Evolutionary conservation across 2,888 invertebrate genomes (phyloP).

Genomic region (Bedellia somnulentella): DNA sequence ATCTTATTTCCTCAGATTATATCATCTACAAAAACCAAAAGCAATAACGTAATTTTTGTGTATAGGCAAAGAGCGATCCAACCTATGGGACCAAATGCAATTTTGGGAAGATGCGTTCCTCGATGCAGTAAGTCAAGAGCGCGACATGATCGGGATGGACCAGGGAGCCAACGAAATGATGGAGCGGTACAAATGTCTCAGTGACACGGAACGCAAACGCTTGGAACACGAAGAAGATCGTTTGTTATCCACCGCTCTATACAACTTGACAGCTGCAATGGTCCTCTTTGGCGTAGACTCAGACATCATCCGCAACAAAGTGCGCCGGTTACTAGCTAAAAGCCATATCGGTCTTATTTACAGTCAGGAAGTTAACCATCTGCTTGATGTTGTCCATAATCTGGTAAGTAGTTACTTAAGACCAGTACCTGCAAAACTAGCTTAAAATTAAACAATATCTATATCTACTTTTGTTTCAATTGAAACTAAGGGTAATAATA

Average conservation of each 20-base stretch:
- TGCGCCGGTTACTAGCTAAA: conserved; percentile 90
- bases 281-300: conserved; percentile 89
- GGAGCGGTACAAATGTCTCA: conserved; percentile 93
- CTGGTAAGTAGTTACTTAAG: conserved; percentile 76
- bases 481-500: no score
- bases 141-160: conserved; percentile 99
- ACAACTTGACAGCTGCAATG: conserved; percentile 94
- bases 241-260: conserved; percentile 90
- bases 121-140: conserved; percentile 96
- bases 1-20: conserved; percentile 9
- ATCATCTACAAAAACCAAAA: no score
- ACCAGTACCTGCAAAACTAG: neutral
- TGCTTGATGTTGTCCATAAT: conserved; percentile 92
- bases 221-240: conserved; percentile 98
- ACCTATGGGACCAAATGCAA: conserved; percentile 98
- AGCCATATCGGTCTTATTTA: conserved; percentile 97
- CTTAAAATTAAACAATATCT: no score
- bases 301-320: conserved; percentile 81
- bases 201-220: conserved; percentile 90
- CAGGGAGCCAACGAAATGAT: conserved; percentile 99
- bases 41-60: conserved; percentile 2
- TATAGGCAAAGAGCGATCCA: conserved; percentile 75
- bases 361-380: conserved; percentile 95
- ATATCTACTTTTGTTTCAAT: no score
- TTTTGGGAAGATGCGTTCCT: conserved; percentile 99